Evolutionary conservation across 2,888 invertebrate species (phyloP).

Genomic region (Gastracanthus pulcherrimus): DNA sequence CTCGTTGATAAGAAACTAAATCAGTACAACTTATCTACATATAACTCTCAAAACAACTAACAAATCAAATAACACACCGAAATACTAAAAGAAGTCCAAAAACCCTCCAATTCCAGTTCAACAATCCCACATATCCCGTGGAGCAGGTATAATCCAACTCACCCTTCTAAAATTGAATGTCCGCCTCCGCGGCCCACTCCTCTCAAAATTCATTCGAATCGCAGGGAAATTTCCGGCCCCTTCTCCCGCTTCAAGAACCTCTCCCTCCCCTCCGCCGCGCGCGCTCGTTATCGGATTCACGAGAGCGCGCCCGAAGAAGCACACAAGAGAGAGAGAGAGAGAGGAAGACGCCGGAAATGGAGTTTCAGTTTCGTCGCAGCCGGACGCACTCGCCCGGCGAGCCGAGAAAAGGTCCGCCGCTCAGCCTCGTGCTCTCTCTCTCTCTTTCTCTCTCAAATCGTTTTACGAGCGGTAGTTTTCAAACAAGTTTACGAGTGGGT

Average conservation of each 20-base stretch:
- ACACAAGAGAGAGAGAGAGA: background rate
- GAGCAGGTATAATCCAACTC: no score
- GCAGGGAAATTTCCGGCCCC: conserved; percentile 46
- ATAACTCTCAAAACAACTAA: no score
- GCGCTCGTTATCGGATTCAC: conserved; percentile 42
- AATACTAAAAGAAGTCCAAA: background rate
- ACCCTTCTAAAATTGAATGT: conserved; percentile 45
- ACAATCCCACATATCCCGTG: no score
- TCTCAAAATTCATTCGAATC: conserved; percentile 47
- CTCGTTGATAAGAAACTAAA: no score
- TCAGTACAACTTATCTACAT: no score
- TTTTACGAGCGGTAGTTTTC: conserved; percentile 74
- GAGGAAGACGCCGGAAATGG: conserved; percentile 62
- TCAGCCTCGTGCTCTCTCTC: no score
- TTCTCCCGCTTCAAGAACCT: no score
- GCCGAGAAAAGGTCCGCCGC: conserved; percentile 65
- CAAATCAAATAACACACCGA: no score
- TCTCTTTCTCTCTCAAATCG: conserved; percentile 65
- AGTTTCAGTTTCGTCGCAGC: conserved; percentile 62
- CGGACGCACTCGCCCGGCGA: conserved; percentile 53
- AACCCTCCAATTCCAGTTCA: background rate
- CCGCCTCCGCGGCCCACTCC: background rate
- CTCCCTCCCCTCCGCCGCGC: no score
- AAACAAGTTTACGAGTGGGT: conserved; percentile 71
- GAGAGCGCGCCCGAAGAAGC: conserved; percentile 8